Base-by-base conservation (phyloP, 2,797 vertebrate species). In the Darevskia nairensis region DNA sequence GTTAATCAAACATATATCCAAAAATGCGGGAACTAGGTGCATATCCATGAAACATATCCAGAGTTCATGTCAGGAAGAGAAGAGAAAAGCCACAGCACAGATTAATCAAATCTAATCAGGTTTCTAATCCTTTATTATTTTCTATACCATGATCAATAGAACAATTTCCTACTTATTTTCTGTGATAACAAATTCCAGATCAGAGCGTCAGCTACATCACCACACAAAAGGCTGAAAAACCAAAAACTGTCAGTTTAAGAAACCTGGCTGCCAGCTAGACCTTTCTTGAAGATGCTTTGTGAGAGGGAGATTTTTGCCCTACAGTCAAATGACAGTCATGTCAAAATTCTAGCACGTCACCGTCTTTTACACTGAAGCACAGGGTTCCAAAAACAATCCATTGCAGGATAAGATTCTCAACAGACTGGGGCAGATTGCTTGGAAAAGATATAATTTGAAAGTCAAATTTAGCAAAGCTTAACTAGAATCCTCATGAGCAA, bases 41-140 rank as follows among this genome's bases (percentile, higher is more conserved):
- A 46, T 11, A 55, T 0, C 0, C 3, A 55, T 0, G 0, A 85
- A 81, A 80, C 4, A 19, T 21, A 46, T 2, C 6, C 0, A 9
- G 41, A 75, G 27, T 76, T 29, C 6, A 21, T 72, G 83, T 72
- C 72, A 6, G 85, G 35, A 80, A 59, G 39, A 68, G 13, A 27
- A 86, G 19, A 27, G 78, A 29, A 82, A 88, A 71, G 32, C 21
- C 25, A 66, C 35, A 79, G 11, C 4, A 69, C 11, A 88, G 46
- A 79, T 27, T 0, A 3, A 82, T 78, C 0, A 4, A 1, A 29
- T 2, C 13, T 17, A 76, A 64, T 1, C 6, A 41, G 10, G 1
- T 23, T 35, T 21, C 19, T 82, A 50, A 11, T 82, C 46, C 59
- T 72, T 85, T 23, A 21, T 83, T 76, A 85, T 8, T 41, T 1